Evolutionary conservation across 1,140 invertebrate genomes (phyloP), one percentile per base, ranked within the genome.

Genomic region (Oscheius sp.): DNA sequence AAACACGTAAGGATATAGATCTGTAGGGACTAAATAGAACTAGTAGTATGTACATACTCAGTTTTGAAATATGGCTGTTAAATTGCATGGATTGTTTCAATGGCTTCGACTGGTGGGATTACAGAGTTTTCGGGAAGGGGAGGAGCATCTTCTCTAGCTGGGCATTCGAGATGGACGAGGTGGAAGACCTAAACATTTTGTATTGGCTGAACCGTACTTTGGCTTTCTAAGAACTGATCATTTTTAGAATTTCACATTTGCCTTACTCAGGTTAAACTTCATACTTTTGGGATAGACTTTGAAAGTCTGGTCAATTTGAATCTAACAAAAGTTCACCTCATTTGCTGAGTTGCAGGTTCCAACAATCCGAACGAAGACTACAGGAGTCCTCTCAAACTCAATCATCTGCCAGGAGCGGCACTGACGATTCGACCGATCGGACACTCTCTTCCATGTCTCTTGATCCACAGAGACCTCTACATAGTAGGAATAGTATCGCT

Each of bases 81-180:
- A n/a, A n/a, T n/a, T n/a, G n/a, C n/a, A n/a, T n/a, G n/a, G n/a
- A n/a, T n/a, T n/a, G n/a, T n/a, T n/a, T n/a, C n/a, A n/a, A n/a
- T n/a, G n/a, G n/a, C n/a, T n/a, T n/a, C n/a, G n/a, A n/a, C n/a
- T n/a, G n/a, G n/a, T n/a, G n/a, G n/a, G n/a, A n/a, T n/a, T n/a
- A n/a, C n/a, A n/a, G n/a, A n/a, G n/a, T n/a, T n/a, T n/a, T n/a
- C n/a, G n/a, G n/a, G n/a, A n/a, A n/a, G n/a, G n/a, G n/a, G n/a
- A n/a, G n/a, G n/a, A n/a, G n/a, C n/a, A n/a, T n/a, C n/a, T n/a
- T 7, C 4, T 58, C 23, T 61, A 1, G 82, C 79, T 2, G 94
- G 94, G 85, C 93, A 95, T 87, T 99, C 95, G 85, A 99, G 91
- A 86, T 98, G 95, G 31, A 99, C 95, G 85, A 93, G 93, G 85